Conservation (phyloP, 2,797 vertebrate genomes). For the Helostoma temminkii region DNA sequence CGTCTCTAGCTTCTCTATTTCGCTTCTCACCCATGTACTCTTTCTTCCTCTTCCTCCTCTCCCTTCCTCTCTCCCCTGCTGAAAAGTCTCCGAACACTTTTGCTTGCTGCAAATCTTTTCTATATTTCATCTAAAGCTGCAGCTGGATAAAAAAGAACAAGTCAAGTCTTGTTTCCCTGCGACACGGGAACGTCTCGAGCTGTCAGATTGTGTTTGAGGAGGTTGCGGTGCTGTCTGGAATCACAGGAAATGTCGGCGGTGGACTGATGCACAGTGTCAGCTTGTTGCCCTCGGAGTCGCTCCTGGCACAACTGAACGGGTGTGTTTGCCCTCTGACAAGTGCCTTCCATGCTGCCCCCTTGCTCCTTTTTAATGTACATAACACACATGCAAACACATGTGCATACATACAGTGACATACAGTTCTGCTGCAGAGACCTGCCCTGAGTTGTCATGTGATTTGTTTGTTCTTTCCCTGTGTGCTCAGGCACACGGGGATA, state of each 20-base stretch:
- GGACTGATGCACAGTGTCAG: slow-evolving; percentile 67
- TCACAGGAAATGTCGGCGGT: slow-evolving; percentile 36
- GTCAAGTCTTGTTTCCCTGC: slow-evolving; percentile 30
- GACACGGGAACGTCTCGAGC: slow-evolving; percentile 34
- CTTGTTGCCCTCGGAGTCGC: slow-evolving; percentile 29
- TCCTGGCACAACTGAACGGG: slow-evolving; percentile 9
- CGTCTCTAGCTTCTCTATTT: not conserved
- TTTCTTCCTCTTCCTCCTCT: no score
- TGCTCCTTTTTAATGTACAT: not conserved
- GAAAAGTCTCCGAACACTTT: slow-evolving; percentile 3
- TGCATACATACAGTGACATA: not conserved
- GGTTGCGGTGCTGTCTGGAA: slow-evolving; percentile 42
- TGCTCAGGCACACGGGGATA: slow-evolving; percentile 21
- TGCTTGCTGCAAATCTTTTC: not conserved
- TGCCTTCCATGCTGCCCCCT: not conserved
- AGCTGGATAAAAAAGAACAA: not conserved
- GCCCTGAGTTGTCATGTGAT: slow-evolving; percentile 13
- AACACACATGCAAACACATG: slow-evolving; percentile 22
- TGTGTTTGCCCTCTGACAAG: slow-evolving; percentile 67
- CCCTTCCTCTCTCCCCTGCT: not conserved
- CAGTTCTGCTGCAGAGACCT: not conserved
- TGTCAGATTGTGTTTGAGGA: slow-evolving; percentile 56
- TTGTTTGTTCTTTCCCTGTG: slow-evolving; percentile 19
- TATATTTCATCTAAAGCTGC: slow-evolving; percentile 9
- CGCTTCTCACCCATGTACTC: no score